Evolutionary conservation across 2,113 vertebrate genomes (phyloP).

Genomic region (Tapirus terrestris): DNA sequence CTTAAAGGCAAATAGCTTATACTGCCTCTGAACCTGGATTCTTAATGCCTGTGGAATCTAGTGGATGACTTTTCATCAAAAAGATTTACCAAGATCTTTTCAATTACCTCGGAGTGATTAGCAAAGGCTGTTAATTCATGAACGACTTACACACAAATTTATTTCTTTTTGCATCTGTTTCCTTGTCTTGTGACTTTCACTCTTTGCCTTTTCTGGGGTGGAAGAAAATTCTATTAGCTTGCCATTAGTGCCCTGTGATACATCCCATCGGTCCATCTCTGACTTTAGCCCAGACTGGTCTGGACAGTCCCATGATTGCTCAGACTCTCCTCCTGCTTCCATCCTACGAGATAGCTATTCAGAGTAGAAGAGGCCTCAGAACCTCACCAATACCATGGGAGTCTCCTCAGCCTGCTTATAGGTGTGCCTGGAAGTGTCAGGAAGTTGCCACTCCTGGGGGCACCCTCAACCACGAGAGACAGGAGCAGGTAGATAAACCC

Average conservation of each 20-base stretch:
- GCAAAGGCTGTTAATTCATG: constrained; percentile 73
- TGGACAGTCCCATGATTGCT: too few species aligned
- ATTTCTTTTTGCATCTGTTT: not conserved
- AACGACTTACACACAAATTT: constrained; percentile 39
- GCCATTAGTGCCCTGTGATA: rapidly evolving
- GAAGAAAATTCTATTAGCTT: not conserved
- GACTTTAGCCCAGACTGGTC: not conserved
- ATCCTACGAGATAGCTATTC: not conserved
- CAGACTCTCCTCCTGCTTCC: not conserved
- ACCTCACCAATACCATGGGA: not conserved
- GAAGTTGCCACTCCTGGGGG: not conserved
- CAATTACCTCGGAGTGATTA: constrained; percentile 68
- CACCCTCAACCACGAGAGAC: not conserved
- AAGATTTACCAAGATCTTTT: not conserved
- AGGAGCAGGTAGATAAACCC: too few species aligned
- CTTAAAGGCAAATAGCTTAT: not conserved
- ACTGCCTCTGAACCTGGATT: not conserved
- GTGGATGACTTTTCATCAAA: not conserved
- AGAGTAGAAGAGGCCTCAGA: not conserved
- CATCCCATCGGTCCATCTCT: not conserved
- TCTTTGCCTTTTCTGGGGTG: not conserved
- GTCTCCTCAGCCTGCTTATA: not conserved
- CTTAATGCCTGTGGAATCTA: not conserved
- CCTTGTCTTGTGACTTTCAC: not conserved
- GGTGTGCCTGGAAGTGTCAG: not conserved